Evolutionary conservation across 64 coral and sea anemone genomes (phyloP).

Genomic region (Acropora tenuis): DNA sequence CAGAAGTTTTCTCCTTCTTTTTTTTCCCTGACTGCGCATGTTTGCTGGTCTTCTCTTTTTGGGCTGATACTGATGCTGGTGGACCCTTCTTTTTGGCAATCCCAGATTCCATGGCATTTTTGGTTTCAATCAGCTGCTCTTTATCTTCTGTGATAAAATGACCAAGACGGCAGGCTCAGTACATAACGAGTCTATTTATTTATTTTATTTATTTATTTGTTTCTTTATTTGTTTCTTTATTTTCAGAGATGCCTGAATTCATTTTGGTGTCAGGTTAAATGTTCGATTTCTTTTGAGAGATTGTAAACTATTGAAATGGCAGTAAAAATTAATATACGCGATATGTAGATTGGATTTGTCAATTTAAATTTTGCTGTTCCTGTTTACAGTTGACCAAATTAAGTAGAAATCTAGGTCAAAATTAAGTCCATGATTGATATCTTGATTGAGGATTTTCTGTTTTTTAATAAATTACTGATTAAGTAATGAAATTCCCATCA

Average conservation of each 20-base stretch:
- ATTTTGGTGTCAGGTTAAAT: too few species aligned
- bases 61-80: background rate
- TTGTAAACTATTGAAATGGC: too few species aligned
- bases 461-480: too few species aligned
- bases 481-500: too few species aligned
- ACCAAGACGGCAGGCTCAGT: background rate
- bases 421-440: too few species aligned
- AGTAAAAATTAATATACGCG: too few species aligned
- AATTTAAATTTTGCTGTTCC: constrained; percentile 4
- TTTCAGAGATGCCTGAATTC: too few species aligned
- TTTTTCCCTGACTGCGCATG: background rate
- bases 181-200: background rate
- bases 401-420: too few species aligned
- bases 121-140: constrained; percentile 24
- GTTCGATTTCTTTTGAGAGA: too few species aligned
- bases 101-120: constrained; percentile 25
- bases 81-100: background rate
- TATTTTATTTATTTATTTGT: too few species aligned
- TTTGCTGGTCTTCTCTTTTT: background rate
- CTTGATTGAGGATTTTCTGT: too few species aligned
- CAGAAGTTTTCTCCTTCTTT: background rate
- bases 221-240: too few species aligned
- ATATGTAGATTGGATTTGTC: background rate
- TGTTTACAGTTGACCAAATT: background rate
- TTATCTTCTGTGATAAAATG: constrained; percentile 34